Conservation (phyloP, 2,888 invertebrate genomes). For the Lordiphosa andalusiaca region DNA sequence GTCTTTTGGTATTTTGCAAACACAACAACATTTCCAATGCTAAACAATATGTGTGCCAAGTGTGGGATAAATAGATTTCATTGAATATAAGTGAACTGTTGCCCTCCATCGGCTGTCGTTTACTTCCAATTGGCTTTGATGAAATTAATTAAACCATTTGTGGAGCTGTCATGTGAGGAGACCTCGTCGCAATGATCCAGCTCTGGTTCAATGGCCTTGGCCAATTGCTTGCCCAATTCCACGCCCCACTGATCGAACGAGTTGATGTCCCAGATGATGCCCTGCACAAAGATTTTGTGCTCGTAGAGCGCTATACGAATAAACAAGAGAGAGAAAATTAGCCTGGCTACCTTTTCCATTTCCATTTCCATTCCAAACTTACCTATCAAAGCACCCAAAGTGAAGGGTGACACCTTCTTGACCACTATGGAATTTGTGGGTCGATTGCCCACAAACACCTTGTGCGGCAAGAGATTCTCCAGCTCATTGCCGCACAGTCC, state of each 20-base stretch:
- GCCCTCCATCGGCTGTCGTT: slow-evolving; percentile 16
- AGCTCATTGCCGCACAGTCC: slow-evolving; percentile 88
- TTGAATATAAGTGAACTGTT: slow-evolving; percentile 12
- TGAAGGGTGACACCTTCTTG: slow-evolving; percentile 94
- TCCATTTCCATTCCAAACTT: slow-evolving; percentile 75
- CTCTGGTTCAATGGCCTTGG: slow-evolving; percentile 99
- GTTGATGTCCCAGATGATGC: slow-evolving; percentile 99
- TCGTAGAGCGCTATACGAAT: slow-evolving; percentile 92
- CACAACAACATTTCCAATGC: slow-evolving; percentile 25
- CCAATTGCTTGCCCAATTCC: slow-evolving; percentile 98
- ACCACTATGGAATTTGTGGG: slow-evolving; percentile 98
- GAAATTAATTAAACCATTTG: slow-evolving; percentile 98
- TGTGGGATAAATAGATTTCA: slow-evolving; percentile 6
- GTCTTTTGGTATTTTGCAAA: slow-evolving; percentile 26
- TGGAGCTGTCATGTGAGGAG: slow-evolving; percentile 93
- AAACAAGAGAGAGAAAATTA: neutral
- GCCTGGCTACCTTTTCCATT: neutral
- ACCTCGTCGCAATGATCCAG: slow-evolving; percentile 85
- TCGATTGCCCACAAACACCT: slow-evolving; percentile 97
- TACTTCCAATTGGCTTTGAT: slow-evolving; percentile 85
- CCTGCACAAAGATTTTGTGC: slow-evolving; percentile 99
- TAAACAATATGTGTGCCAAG: slow-evolving; percentile 29
- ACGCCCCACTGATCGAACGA: slow-evolving; percentile 99
- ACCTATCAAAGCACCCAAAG: slow-evolving; percentile 95
- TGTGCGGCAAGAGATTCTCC: slow-evolving; percentile 93